Evolutionary conservation across 2,888 invertebrate genomes (phyloP), one percentile per base, ranked within the genome.

Genomic region (Heliconius ismenius): DNA sequence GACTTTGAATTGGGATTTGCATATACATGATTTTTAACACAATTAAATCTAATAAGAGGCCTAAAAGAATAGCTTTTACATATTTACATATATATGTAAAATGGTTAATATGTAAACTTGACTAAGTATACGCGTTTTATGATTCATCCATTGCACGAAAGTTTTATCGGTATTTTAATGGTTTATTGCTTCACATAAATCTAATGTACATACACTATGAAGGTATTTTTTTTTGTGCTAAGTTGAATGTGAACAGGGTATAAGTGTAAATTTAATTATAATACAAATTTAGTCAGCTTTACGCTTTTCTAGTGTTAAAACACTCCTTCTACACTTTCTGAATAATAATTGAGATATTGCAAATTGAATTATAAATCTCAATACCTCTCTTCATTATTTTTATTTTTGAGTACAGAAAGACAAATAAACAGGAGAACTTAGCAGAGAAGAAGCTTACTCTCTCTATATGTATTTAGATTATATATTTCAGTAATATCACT

Each of bases 111-210:
- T n/a, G 36, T 28, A 64, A 15, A 64, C 64, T 64, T 64, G 32
- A 32, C 32, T 10, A 32, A 43, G 26, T 49, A 69, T 74, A 64
- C 69, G 64, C 26, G 70, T 78, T 78, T 80, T 81, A 83, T 83
- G 83, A 83, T 77, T 84, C 83, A 84, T 79, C 79, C 77, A 69
- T 26, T 78, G 79, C 76, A 80, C 72, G 80, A 81, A 82, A 82
- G 79, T 79, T 82, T 77, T 77, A 72, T 78, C 76, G 76, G 39
- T 75, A 80, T 81, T 80, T 79, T 76, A 76, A 75, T 76, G 64
- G 36, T 76, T 80, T 75, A 77, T 75, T 73, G 58, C 64, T 62
- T 65, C 65, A 36, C 28, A 26, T 69, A 74, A 67, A 69, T 72
- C 43, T 70, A 58, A 36, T 76, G 32, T 67, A 73, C 39, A 43